phyloP scores from a whole-genome alignment of 2,113 vertebrate genomes.

The Xiphophorus maculatus region DNA sequence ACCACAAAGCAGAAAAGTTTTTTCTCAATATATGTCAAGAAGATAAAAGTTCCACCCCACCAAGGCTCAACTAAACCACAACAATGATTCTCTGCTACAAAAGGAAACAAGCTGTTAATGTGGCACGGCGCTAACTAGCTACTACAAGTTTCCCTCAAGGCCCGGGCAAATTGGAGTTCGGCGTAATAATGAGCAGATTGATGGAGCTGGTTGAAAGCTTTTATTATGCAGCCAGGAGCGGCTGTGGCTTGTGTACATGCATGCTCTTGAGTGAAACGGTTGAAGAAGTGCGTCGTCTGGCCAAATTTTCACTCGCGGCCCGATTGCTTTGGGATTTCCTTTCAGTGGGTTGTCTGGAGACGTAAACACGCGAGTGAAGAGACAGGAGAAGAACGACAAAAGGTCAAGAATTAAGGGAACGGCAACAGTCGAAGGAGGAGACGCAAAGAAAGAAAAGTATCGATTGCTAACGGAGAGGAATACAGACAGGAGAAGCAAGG shows the following conservation, averaged over 20 bases:
- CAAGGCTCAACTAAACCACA: slow-evolving; percentile 29
- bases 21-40: neutral
- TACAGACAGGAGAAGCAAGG: neutral
- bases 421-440: neutral
- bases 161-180: slow-evolving; percentile 21
- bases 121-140: slow-evolving; percentile 41
- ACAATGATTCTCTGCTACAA: slow-evolving; percentile 8
- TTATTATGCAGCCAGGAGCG: slow-evolving; percentile 31
- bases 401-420: neutral
- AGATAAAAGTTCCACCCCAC: neutral
- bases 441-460: neutral
- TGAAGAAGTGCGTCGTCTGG: neutral
- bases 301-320: neutral
- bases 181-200: slow-evolving; percentile 48
- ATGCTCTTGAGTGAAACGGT: neutral
- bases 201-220: slow-evolving; percentile 39
- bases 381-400: neutral
- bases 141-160: slow-evolving; percentile 38
- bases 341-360: neutral
- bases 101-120: slow-evolving; percentile 32
- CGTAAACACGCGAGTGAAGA: neutral
- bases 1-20: neutral
- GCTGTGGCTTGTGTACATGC: slow-evolving; percentile 7
- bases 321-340: neutral
- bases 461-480: neutral